Percentiles rank a stretch among this genome's conserved stretches.
Conservation (phyloP, 2,888 invertebrate genomes). For the Yponomeuta sedellus region DNA sequence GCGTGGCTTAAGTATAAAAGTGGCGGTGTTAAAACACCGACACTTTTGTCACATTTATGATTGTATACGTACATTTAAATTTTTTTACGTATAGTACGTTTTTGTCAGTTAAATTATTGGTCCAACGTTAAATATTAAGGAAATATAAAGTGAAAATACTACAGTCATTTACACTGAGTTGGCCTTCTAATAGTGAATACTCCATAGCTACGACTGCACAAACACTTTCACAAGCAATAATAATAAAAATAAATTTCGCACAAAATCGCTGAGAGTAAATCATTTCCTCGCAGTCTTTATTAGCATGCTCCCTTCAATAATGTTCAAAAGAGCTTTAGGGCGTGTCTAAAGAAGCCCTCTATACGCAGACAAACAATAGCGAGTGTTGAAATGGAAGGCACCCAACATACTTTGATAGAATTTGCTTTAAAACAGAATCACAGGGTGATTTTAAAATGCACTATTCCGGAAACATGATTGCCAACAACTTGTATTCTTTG, state of each 20-base stretch:
- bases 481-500: too few relatives aligned
- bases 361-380: neutral
- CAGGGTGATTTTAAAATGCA: too few relatives aligned
- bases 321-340: neutral
- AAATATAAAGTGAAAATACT: neutral
- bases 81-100: too few relatives aligned
- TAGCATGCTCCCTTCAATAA: conserved; percentile 36
- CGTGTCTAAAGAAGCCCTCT: neutral
- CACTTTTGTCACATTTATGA: too few relatives aligned
- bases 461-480: too few relatives aligned
- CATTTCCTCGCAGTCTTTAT: conserved; percentile 63
- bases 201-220: conserved; percentile 12
- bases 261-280: conserved; percentile 35
- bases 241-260: conserved; percentile 63
- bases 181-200: neutral
- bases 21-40: too few relatives aligned
- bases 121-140: neutral
- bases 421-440: neutral
- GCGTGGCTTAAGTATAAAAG: too few relatives aligned
- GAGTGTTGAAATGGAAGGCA: neutral
- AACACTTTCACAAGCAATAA: conserved; percentile 59
- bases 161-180: neutral
- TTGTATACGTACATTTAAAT: too few relatives aligned
- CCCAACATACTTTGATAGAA: neutral
- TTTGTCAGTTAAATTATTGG: too few relatives aligned